Percentiles rank a stretch among this genome's conserved stretches.
Conservation (phyloP, 2,113 vertebrate species). For the Corydoras maculifer region DNA sequence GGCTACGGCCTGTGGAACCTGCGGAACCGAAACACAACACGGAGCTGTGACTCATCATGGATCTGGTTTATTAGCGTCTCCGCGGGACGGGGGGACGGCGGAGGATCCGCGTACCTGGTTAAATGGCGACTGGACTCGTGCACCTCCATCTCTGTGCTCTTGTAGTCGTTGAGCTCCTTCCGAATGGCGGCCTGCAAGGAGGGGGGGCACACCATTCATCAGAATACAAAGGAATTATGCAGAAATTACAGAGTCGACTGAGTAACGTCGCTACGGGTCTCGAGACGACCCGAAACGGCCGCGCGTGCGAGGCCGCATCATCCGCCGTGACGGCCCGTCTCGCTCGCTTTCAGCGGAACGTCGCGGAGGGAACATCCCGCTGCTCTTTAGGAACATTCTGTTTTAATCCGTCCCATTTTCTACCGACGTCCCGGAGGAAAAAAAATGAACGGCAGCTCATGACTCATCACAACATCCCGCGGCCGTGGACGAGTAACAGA, state of each 20-base stretch:
- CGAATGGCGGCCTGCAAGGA: slow-evolving; percentile 85
- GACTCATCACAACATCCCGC: too few relatives aligned
- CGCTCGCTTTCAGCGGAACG: too few relatives aligned
- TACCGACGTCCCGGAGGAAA: too few relatives aligned
- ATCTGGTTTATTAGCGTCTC: background rate
- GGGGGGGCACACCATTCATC: background rate
- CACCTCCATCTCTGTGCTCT: slow-evolving; percentile 97
- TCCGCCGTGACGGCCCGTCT: too few relatives aligned
- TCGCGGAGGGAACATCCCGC: too few relatives aligned
- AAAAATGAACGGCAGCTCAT: too few relatives aligned
- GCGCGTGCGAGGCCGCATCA: too few relatives aligned
- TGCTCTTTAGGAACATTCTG: background rate
- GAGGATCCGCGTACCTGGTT: slow-evolving; percentile 76
- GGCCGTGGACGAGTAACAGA: too few relatives aligned
- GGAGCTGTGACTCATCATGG: background rate
- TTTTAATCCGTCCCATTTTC: background rate
- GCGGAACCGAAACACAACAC: slow-evolving; percentile 32
- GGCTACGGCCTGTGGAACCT: slow-evolving; percentile 96
- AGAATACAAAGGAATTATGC: too few relatives aligned
- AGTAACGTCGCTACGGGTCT: too few relatives aligned
- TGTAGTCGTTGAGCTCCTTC: slow-evolving; percentile 96
- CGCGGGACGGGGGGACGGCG: background rate
- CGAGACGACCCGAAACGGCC: background rate
- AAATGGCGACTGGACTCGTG: slow-evolving; percentile 96
- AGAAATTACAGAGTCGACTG: too few relatives aligned